phyloP scores from a whole-genome alignment of 2,888 invertebrate species.

The Diarsia mendica region DNA sequence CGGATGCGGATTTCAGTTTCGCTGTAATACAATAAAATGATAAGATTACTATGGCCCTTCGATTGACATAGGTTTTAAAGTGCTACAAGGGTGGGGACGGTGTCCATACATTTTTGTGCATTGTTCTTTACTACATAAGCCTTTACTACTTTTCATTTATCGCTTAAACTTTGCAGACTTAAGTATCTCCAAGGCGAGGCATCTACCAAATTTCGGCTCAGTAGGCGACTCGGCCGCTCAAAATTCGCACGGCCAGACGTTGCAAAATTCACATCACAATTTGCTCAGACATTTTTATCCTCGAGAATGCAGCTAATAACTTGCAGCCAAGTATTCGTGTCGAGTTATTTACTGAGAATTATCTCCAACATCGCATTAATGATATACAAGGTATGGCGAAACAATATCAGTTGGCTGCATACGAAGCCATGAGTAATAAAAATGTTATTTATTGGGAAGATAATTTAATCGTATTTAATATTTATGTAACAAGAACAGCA shows the following conservation, averaged over 20 bases:
- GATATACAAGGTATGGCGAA: conserved; percentile 50
- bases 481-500: conserved; percentile 20
- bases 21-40: too few relatives aligned
- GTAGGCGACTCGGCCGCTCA: too few relatives aligned
- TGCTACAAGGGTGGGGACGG: too few relatives aligned
- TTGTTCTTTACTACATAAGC: background rate
- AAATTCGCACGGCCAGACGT: background rate
- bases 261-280: conserved; percentile 15
- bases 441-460: conserved; percentile 38
- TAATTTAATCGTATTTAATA: conserved; percentile 40
- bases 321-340: conserved; percentile 53
- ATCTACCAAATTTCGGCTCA: background rate
- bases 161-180: too few relatives aligned
- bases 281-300: conserved; percentile 29
- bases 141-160: conserved; percentile 2
- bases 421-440: conserved; percentile 38
- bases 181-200: background rate
- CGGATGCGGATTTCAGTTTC: too few relatives aligned
- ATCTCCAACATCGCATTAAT: conserved; percentile 51
- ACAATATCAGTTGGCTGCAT: conserved; percentile 49
- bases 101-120: too few relatives aligned
- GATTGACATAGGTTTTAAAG: too few relatives aligned
- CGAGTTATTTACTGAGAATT: conserved; percentile 52
- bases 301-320: conserved; percentile 30
- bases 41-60: too few relatives aligned